phyloP scores from a whole-genome alignment of 2,113 vertebrate species.

The Oreotrochilus melanogaster region DNA sequence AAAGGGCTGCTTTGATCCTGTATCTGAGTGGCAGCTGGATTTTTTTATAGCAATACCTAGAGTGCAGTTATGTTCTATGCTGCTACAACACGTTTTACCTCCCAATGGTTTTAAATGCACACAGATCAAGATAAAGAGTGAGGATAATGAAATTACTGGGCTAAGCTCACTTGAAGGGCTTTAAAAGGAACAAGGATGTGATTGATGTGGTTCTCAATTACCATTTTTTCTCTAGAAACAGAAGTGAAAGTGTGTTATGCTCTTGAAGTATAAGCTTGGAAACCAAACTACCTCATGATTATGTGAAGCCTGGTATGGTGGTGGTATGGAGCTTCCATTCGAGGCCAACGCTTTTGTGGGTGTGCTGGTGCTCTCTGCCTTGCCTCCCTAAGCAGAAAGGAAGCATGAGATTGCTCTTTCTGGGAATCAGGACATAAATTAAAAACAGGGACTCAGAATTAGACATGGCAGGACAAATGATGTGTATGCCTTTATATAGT shows the following conservation, averaged over 20 bases:
- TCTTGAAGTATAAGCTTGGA: background rate
- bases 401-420: background rate
- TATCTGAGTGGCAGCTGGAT: background rate
- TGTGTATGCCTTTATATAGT: background rate
- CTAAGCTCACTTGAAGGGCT: background rate
- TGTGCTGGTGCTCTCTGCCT: background rate
- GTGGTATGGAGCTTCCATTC: background rate
- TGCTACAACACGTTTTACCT: background rate
- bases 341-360: rapidly evolving
- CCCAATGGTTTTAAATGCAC: background rate
- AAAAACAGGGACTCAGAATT: background rate
- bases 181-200: background rate
- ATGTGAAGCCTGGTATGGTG: rapidly evolving
- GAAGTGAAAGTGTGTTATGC: background rate
- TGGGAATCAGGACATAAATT: no score
- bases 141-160: background rate
- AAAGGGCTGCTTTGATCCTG: background rate
- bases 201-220: background rate
- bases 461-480: background rate
- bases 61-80: background rate
- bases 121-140: background rate
- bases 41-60: background rate
- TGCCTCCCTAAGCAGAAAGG: background rate
- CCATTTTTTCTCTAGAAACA: background rate
- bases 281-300: background rate